Conservation (phyloP, 2,797 vertebrate species). For the Labeo calbasu region DNA sequence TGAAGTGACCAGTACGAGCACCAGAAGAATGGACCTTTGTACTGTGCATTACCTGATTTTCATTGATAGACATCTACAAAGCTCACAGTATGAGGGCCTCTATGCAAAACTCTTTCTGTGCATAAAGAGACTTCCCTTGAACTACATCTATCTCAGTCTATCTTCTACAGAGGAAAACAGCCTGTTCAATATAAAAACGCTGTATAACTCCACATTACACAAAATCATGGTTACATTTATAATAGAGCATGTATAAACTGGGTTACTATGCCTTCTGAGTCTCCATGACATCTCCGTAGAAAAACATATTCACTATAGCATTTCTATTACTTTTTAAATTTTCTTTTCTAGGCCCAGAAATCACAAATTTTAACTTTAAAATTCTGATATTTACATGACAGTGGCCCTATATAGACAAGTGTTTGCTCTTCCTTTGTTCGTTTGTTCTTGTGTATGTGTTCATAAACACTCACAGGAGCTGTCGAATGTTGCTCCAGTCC, state of each 20-base stretch:
- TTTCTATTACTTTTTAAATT: too few species aligned
- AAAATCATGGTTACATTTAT: neutral
- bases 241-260: neutral
- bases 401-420: too few species aligned
- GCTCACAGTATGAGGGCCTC: conserved; percentile 5
- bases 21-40: conserved; percentile 51
- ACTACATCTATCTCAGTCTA: conserved; percentile 5
- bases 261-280: neutral
- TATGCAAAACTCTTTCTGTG: conserved; percentile 55
- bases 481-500: conserved; percentile 89
- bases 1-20: neutral
- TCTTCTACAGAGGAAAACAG: neutral
- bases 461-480: conserved; percentile 82
- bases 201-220: neutral
- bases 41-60: conserved; percentile 37
- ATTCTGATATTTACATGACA: too few species aligned
- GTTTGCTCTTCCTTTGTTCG: too few species aligned
- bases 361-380: too few species aligned
- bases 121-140: conserved; percentile 4
- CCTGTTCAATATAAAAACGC: neutral
- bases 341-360: too few species aligned
- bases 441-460: too few species aligned
- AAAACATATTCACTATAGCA: neutral
- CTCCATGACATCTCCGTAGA: neutral
- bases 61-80: conserved; percentile 58